Conservation (phyloP, 2,797 vertebrate genomes). For the Crenuchus spilurus region DNA sequence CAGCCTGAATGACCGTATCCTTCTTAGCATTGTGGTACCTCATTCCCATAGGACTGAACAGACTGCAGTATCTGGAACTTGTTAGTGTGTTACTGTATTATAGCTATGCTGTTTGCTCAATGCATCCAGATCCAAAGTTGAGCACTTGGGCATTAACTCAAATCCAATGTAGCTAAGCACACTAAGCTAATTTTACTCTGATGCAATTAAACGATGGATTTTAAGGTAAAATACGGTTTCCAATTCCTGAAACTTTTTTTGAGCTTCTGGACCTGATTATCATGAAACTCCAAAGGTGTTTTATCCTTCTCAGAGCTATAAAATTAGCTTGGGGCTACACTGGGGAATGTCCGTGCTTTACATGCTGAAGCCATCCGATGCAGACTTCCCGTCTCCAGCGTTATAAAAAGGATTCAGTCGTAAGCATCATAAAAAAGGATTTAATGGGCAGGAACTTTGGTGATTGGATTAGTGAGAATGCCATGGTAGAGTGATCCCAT, state of each 20-base stretch:
- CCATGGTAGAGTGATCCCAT: neutral
- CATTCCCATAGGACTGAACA: neutral
- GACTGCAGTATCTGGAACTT: neutral
- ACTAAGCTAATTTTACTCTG: neutral
- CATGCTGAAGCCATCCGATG: neutral
- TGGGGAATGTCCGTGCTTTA: neutral
- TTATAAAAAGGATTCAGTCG: neutral
- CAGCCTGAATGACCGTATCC: neutral
- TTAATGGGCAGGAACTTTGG: neutral
- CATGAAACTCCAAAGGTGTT: neutral
- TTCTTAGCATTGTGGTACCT: neutral
- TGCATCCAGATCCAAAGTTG: neutral
- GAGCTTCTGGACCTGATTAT: neutral
- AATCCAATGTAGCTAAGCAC: neutral
- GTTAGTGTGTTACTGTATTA: too few species aligned
- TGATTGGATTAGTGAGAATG: slow-evolving; percentile 5
- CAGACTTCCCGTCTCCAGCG: neutral
- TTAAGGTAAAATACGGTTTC: slow-evolving; percentile 28
- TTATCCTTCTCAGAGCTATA: neutral
- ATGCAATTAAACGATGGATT: neutral
- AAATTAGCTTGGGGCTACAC: neutral
- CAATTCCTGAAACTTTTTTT: neutral
- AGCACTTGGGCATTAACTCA: neutral
- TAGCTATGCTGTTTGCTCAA: neutral
- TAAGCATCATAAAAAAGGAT: neutral